These are phyloP conservation scores for Chorisops tibialis DNA, from an alignment of 2,888 invertebrate species.

Conservation along the genomic window DNA sequence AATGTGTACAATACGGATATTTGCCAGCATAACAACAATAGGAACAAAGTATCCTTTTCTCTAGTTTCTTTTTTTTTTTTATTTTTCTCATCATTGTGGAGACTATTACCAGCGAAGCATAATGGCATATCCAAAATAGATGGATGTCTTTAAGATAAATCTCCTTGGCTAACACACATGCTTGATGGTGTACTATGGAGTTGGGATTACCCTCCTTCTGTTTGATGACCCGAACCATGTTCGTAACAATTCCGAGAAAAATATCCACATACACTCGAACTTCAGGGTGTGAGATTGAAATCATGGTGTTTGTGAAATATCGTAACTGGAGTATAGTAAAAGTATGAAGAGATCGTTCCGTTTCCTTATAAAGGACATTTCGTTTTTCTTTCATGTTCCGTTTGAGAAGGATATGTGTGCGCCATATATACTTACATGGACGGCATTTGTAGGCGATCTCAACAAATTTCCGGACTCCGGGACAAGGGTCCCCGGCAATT, in stretches of 20 bases:
- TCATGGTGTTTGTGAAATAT: neutral
- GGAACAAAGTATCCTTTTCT: conserved; percentile 5
- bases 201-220: neutral
- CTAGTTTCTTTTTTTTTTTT: neutral
- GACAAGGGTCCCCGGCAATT: conserved; percentile 88
- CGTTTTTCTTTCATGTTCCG: neutral
- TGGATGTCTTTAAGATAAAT: conserved; percentile 18
- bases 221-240: neutral
- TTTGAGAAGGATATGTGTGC: neutral
- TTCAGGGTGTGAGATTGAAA: neutral
- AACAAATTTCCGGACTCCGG: conserved; percentile 85
- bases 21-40: conserved; percentile 1
- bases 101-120: conserved; percentile 9
- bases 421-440: conserved; percentile 74
- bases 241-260: neutral
- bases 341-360: conserved; percentile 5
- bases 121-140: conserved; percentile 13
- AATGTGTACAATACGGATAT: neutral
- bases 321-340: conserved; percentile 10
- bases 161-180: conserved; percentile 10
- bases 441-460: conserved; percentile 96
- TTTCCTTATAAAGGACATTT: neutral
- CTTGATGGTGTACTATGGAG: neutral
- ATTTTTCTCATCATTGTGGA: neutral
- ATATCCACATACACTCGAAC: neutral